Percentiles rank a stretch among this genome's conserved stretches.
Conservation (phyloP, 1,140 invertebrate species). For the Sycophila sp. region DNA sequence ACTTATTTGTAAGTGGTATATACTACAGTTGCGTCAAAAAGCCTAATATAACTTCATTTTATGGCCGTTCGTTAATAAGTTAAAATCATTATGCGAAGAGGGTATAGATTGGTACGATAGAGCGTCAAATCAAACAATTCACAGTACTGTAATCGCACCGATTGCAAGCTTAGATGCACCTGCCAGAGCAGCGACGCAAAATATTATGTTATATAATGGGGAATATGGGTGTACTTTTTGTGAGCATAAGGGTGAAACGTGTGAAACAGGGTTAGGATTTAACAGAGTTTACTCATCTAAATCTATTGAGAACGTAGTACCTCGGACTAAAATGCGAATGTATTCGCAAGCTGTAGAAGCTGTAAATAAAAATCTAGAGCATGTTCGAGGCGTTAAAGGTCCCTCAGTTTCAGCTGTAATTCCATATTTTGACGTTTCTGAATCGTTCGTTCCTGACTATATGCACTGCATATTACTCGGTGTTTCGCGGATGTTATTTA, state of each 20-base stretch:
- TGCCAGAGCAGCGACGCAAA: constrained; percentile 1
- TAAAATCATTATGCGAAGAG: constrained; percentile 4
- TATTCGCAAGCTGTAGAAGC: background rate
- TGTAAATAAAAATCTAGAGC: background rate
- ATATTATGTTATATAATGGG: constrained; percentile 26
- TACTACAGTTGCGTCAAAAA: constrained; percentile 27
- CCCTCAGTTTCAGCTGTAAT: background rate
- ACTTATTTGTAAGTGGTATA: constrained; percentile 24
- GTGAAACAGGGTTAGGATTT: background rate
- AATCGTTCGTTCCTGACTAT: background rate
- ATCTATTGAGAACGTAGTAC: background rate
- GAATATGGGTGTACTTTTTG: constrained; percentile 6
- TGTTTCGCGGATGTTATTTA: background rate
- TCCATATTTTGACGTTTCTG: background rate
- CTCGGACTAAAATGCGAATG: background rate
- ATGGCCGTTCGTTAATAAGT: background rate
- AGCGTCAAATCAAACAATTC: background rate
- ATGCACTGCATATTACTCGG: constrained; percentile 6
- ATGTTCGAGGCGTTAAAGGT: constrained; percentile 18
- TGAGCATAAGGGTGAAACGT: constrained; percentile 22
- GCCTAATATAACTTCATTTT: constrained; percentile 30
- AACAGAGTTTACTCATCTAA: constrained; percentile 10
- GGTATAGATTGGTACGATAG: constrained; percentile 6
- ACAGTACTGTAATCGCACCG: constrained; percentile 4
- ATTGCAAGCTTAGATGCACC: constrained; percentile 4